Evolutionary conservation across 2,797 vertebrate species (phyloP), one percentile per base, ranked within the genome.

Genomic region (Rachycentron canadum): DNA sequence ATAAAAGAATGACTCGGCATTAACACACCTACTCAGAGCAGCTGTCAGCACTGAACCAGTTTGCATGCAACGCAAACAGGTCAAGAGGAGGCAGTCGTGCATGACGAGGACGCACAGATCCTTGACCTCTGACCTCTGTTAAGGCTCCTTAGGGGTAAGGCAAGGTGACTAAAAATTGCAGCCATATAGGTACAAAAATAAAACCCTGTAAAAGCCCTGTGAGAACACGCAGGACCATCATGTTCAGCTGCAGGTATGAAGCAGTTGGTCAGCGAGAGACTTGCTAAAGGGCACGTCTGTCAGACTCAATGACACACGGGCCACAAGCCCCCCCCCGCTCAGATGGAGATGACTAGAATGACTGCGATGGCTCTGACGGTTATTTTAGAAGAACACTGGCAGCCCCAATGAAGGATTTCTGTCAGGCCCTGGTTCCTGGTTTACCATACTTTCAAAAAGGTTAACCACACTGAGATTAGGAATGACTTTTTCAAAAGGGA

Each of bases 201-300:
- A n/a, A n/a, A 81, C 25, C 32, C 34, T 25, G 47, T 47, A 13
- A 72, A 64, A 59, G 40, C 66, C 26, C 40, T 16, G 57, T 5
- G 0, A 17, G 30, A 53, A 69, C 62, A 53, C 32, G 17, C 17
- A 36, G 57, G 30, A 32, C 72, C 10, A n/a, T n/a, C 36, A 11
- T 50, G 16, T 43, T 14, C n/a, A n/a, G 28, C 55, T 32, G 47
- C 76, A 77, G 55, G 62, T 64, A 74, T 62, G 72, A 36, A 56
- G 59, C 85, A 78, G 82, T 73, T 62, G 77, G 45, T 61, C 50
- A 16, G 50, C 0, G 0, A 28, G 43, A 7, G 11, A 40, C 38
- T 72, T 26, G 56, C 67, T 79, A 73, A 89, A 88, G 83, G 86
- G 63, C 89, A 88, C 55, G 66, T 64, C 82, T 75, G 56, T 88